These are phyloP conservation scores for Rhagoletis pomonella DNA, from an alignment of 1,140 invertebrate species.

Conservation along the genomic window DNA sequence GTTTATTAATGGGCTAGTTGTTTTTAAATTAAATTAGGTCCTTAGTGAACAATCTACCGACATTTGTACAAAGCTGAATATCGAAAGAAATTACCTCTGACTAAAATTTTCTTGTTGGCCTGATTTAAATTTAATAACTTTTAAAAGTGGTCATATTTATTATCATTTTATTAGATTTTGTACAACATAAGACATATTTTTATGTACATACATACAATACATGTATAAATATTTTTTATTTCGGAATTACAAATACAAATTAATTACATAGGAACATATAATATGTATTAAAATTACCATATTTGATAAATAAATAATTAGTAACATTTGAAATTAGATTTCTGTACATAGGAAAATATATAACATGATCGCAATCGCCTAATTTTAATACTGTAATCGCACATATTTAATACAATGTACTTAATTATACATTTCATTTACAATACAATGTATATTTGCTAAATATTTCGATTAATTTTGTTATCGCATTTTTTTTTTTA, in stretches of 20 bases:
- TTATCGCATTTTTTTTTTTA: too few species aligned
- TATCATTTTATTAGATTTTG: background rate
- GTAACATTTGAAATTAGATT: conserved; percentile 4
- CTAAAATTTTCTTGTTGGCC: background rate
- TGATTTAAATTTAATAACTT: background rate
- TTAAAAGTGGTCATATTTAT: background rate
- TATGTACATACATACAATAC: background rate
- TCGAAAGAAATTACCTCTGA: too few species aligned
- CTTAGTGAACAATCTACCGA: too few species aligned
- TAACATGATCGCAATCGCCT: conserved; percentile 16
- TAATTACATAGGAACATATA: conserved; percentile 32
- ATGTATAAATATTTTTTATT: conserved; percentile 7
- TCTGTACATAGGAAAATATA: background rate
- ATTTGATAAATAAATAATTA: conserved; percentile 12
- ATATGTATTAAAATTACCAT: background rate
- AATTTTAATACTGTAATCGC: conserved; percentile 46
- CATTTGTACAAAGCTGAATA: too few species aligned
- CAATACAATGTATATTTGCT: background rate
- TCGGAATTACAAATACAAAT: background rate
- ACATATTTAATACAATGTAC: background rate
- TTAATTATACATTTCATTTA: background rate
- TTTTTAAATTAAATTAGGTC: too few species aligned
- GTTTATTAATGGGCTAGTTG: too few species aligned
- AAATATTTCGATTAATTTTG: too few species aligned
- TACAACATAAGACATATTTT: conserved; percentile 2